Evolutionary conservation across 2,113 vertebrate genomes (phyloP).

Genomic region (Antigone vipio): DNA sequence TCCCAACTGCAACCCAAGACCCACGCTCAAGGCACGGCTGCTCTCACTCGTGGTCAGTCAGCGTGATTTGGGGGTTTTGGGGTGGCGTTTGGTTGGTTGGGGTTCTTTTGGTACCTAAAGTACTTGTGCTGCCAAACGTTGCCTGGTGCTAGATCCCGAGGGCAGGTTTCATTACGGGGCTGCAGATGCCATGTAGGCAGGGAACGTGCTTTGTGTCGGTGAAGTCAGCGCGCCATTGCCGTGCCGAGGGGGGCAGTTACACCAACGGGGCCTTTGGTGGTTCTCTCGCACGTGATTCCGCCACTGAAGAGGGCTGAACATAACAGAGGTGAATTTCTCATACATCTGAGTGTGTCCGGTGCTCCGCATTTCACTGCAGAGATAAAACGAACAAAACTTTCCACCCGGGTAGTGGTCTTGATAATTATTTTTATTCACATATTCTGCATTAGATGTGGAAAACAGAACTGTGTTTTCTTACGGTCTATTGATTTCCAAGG

Average conservation of each 20-base stretch:
- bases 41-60: neutral
- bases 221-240: neutral
- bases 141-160: neutral
- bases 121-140: neutral
- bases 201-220: neutral
- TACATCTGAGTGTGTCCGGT: neutral
- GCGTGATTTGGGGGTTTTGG: neutral
- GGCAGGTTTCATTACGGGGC: neutral
- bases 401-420: neutral
- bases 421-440: neutral
- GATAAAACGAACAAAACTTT: neutral
- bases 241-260: neutral
- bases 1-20: neutral
- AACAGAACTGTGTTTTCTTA: neutral
- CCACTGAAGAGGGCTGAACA: neutral
- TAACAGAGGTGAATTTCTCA: neutral
- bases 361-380: neutral
- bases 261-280: neutral
- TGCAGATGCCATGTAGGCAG: neutral
- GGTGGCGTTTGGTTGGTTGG: neutral
- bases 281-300: rapidly evolving
- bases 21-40: neutral
- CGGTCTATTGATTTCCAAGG: neutral
- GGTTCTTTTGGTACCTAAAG: neutral
- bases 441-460: neutral